phyloP scores from a whole-genome alignment of 2,797 vertebrate genomes.

The Protonibea diacanthus region DNA sequence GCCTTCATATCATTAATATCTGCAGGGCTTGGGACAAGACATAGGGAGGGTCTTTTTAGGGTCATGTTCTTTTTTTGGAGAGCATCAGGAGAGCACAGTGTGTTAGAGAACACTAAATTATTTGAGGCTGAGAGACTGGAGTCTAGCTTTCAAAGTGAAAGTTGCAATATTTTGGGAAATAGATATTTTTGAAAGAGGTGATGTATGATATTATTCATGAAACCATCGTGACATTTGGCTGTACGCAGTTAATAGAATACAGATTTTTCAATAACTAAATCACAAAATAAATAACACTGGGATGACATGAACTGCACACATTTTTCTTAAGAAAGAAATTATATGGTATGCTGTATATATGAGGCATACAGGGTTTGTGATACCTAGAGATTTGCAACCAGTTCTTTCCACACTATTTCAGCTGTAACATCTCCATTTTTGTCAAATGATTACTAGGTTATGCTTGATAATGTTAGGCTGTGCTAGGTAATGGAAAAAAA shows the following conservation, averaged over 20 bases:
- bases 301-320: neutral
- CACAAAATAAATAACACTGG: neutral
- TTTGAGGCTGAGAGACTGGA: neutral
- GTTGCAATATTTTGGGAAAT: neutral
- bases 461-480: neutral
- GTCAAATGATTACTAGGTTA: neutral
- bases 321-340: neutral
- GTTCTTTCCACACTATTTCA: slow-evolving; percentile 10
- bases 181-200: neutral
- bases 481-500: neutral
- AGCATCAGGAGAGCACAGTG: neutral
- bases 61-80: neutral
- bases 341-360: neutral
- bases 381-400: neutral
- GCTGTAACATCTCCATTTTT: neutral
- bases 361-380: neutral
- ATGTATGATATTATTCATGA: neutral
- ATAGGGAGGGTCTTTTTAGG: neutral
- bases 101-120: neutral
- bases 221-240: neutral
- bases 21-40: neutral
- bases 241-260: neutral
- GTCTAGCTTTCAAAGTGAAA: neutral
- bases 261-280: neutral
- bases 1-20: slow-evolving; percentile 1